Base-by-base conservation (phyloP, 2,888 invertebrate species). In the Acrobasis suavella region DNA sequence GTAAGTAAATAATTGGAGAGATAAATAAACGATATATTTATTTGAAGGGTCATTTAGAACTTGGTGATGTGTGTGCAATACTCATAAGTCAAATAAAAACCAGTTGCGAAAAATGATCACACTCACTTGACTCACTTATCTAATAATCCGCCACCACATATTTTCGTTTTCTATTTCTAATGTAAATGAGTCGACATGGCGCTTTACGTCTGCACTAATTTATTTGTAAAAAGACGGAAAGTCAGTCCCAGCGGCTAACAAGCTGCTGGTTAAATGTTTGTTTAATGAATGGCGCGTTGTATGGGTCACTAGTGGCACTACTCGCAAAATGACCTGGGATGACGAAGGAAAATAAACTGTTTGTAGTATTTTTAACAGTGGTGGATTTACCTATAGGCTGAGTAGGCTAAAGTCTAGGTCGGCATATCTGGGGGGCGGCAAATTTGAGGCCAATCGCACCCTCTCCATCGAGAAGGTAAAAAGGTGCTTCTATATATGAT, bases 141-240 rank as follows among this genome's bases (percentile, higher is more conserved):
- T 46, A 46, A 46, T 46, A n/a, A 10, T 6, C 14, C n/a, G 14
- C 14, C 5, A 46, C 1, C 42, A 42, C 14, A 14, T 14, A 39
- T 1, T 55, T 39, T 10, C 55, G 39, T 39, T 52, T 37, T 6
- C 38, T 10, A 39, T 9, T 55, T 55, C 39, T 39, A 55, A 39
- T 55, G 37, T n/a, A 54, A 54, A 54, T 14, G 46, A 32, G 52
- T 32, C 39, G 55, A 15, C 55, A 16, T 10, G 55, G n/a, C 10
- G 39, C 55, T 39, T 39, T 6, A 15, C 37, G 54, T 16, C 37
- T 17, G 16, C 55, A 55, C 39, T 55, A 55, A 39, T 55, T 55
- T 38, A 55, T 55, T 55, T 39, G 39, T 39, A 55, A 55, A 55
- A 55, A 55, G 55, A 55, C 55, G 55, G 39, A 55, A 55, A 55